Conservation (phyloP, 2,113 vertebrate genomes). For the Meles meles region DNA sequence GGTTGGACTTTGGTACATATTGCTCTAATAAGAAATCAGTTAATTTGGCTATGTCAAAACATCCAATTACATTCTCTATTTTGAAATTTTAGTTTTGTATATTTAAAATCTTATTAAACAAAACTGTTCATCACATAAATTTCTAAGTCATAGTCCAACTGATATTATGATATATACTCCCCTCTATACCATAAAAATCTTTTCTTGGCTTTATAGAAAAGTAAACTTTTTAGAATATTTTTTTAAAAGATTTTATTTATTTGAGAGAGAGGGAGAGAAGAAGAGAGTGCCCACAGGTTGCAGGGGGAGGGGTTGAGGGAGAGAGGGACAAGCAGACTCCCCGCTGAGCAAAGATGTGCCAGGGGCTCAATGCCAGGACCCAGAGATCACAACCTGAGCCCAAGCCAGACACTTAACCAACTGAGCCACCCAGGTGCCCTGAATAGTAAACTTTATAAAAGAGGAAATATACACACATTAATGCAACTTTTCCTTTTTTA, state of each 20-base stretch:
- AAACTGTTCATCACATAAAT: neutral
- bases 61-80: neutral
- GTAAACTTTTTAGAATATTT: neutral
- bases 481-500: neutral
- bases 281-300: too few relatives aligned
- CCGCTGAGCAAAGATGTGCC: too few relatives aligned
- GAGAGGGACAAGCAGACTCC: too few relatives aligned
- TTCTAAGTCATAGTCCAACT: neutral
- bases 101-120: conserved; percentile 12
- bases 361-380: too few relatives aligned
- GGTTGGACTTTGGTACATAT: neutral
- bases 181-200: neutral
- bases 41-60: neutral
- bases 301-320: too few relatives aligned
- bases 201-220: conserved; percentile 10
- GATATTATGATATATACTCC: neutral
- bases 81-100: neutral
- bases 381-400: neutral
- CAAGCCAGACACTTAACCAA: neutral
- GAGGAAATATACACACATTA: neutral
- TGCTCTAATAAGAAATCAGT: neutral
- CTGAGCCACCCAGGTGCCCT: neutral
- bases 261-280: neutral
- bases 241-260: neutral
- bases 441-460: neutral